Percentiles rank a stretch among this genome's conserved stretches.
Conservation (phyloP, 1,140 invertebrate species). For the Tetramorium simillimum region DNA sequence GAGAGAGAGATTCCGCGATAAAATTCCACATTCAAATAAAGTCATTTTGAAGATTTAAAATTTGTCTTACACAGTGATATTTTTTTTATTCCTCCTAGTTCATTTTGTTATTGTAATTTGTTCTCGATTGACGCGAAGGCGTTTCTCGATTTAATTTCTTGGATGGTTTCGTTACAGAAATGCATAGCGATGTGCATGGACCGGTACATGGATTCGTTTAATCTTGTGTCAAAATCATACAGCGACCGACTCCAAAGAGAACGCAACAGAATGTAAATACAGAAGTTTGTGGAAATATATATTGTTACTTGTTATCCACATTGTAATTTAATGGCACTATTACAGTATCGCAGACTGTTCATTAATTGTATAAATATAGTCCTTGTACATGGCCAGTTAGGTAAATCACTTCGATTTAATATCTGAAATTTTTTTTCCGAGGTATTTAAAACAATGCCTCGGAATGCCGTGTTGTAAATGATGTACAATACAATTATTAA, state of each 20-base stretch:
- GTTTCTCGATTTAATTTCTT: neutral
- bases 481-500: constrained; percentile 30
- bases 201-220: constrained; percentile 98
- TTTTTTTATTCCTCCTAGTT: neutral
- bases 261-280: constrained; percentile 84
- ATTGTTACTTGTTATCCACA: constrained; percentile 73
- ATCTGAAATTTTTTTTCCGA: neutral
- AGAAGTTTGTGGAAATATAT: constrained; percentile 63
- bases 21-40: no score
- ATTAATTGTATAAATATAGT: constrained; percentile 45
- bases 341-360: constrained; percentile 24
- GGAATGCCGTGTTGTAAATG: constrained; percentile 2
- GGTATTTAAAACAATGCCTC: neutral
- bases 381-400: neutral
- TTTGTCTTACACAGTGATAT: neutral
- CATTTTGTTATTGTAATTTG: neutral
- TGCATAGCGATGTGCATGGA: constrained; percentile 99
- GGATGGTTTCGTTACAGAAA: constrained; percentile 89
- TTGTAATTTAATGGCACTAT: constrained; percentile 55
- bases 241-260: constrained; percentile 92
- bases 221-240: constrained; percentile 95
- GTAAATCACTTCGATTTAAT: neutral
- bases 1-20: neutral
- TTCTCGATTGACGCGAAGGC: neutral
- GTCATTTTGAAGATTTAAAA: neutral